phyloP scores from a whole-genome alignment of 2,888 invertebrate species.

The Hetaerina titia region DNA sequence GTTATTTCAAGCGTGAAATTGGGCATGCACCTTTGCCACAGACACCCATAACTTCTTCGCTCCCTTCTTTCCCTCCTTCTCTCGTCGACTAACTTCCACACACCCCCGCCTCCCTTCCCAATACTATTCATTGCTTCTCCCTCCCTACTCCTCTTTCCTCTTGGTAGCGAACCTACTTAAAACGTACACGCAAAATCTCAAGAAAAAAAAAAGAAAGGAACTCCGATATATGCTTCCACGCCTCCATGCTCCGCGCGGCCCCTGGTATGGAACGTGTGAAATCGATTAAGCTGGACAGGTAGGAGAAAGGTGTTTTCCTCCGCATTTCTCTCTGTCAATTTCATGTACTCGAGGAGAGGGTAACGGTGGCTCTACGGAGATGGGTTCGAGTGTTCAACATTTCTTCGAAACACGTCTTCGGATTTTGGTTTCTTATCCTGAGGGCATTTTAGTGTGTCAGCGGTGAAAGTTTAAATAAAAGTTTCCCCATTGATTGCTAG shows the following conservation, averaged over 20 bases:
- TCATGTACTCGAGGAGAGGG: neutral
- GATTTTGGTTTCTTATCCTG: neutral
- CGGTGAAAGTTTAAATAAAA: too few species aligned
- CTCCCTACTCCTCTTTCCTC: neutral
- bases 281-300: constrained; percentile 46
- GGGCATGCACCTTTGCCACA: constrained; percentile 7
- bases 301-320: constrained; percentile 37
- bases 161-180: neutral
- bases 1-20: constrained; percentile 44
- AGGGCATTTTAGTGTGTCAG: neutral
- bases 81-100: neutral
- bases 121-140: neutral
- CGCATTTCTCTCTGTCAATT: constrained; percentile 33
- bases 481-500: too few species aligned
- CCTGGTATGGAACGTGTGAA: constrained; percentile 40
- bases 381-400: neutral
- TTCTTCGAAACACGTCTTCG: neutral
- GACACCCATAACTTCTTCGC: neutral
- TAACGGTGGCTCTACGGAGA: neutral
- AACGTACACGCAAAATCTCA: neutral
- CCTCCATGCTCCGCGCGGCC: neutral
- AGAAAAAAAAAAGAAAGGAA: neutral
- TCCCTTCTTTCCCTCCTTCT: neutral
- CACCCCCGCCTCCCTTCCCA: neutral
- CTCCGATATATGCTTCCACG: neutral